Base-by-base conservation (phyloP, 92 coral and sea anemone genomes). In the Umimayanthus chanpuru region DNA sequence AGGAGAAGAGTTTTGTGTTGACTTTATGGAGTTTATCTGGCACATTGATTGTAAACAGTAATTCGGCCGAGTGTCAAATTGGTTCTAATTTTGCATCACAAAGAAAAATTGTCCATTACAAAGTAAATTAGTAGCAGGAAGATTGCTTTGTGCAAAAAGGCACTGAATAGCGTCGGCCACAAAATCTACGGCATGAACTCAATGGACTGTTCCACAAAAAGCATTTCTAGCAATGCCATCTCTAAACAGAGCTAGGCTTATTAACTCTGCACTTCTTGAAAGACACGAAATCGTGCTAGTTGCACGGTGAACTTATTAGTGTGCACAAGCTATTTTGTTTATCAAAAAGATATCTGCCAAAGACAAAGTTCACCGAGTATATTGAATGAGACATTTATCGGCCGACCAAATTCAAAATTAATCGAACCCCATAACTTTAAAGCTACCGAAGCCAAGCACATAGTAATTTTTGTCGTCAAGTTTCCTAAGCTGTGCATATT, bases 1-100 rank as follows among this genome's bases (percentile, higher is more conserved):
- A 47, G 64, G 66, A 8, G 74, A 83, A 44, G 79, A 70, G 77
- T 30, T 29, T 61, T 21, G 41, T 83, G 87, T 83, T 83, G 43
- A 70, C 20, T 83, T 83, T n/a, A n/a, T n/a, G n/a, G n/a, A n/a
- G n/a, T n/a, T n/a, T n/a, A 70, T 8, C 64, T 7, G 87, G 87
- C 78, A 83, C 40, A 83, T 9, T 83, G 78, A 41, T 43, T n/a
- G 66, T 49, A 83, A 71, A 83, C 26, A 80, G 78, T 47, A 83
- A 83, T 47, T 0, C 20, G 18, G 67, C 65, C 87, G 74, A 67
- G 67, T 70, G 87, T 72, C 64, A 68, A 83, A 83, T 53, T 67
- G 87, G 26, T 36, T 26, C 40, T 26, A 44, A 47, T 79, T 91
- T 88, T 91, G 84, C 93, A 91, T 91, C 79, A 91, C 93, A 91